A percentile compares a stretch with the other conserved stretches of the same genome.
Evolutionary conservation across 1,140 invertebrate genomes (phyloP).

Genomic region (Penaeus japonicus): DNA sequence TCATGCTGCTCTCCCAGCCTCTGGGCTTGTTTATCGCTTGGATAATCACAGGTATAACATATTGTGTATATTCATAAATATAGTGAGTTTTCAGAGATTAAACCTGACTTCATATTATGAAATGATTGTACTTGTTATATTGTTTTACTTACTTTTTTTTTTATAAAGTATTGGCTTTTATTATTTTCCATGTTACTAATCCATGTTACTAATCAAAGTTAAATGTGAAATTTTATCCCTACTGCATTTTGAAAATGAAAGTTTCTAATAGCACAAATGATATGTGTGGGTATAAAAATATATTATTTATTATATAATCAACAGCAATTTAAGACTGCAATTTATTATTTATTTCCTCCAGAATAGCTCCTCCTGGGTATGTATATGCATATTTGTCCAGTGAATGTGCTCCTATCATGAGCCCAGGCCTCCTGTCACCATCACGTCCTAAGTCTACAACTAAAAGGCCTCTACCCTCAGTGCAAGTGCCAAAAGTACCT

Average conservation of each 20-base stretch:
- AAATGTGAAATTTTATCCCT: no score
- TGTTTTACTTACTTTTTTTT: no score
- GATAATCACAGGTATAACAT: slow-evolving; percentile 62
- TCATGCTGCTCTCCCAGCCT: slow-evolving; percentile 59
- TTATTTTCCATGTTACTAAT: no score
- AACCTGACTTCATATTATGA: no score
- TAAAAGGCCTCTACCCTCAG: background rate
- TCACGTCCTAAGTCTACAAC: background rate
- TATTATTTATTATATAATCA: no score
- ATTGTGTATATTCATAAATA: background rate
- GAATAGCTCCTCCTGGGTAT: slow-evolving; percentile 22
- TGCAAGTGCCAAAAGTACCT: background rate
- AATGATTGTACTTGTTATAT: no score
- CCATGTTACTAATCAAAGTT: no score
- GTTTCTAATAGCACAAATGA: no score
- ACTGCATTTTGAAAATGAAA: no score
- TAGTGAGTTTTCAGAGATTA: background rate
- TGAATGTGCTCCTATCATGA: slow-evolving; percentile 20
- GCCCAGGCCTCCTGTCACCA: background rate
- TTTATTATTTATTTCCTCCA: background rate
- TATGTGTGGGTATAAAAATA: no score
- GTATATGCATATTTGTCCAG: slow-evolving; percentile 26
- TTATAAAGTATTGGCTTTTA: no score
- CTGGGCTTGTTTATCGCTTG: slow-evolving; percentile 63
- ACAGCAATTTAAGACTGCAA: background rate